Percentiles rank a stretch among this genome's conserved stretches.
These are phyloP conservation scores for Hirtodrosophila alboralis DNA, from an alignment of 2,888 invertebrate genomes.

Conservation along the genomic window DNA sequence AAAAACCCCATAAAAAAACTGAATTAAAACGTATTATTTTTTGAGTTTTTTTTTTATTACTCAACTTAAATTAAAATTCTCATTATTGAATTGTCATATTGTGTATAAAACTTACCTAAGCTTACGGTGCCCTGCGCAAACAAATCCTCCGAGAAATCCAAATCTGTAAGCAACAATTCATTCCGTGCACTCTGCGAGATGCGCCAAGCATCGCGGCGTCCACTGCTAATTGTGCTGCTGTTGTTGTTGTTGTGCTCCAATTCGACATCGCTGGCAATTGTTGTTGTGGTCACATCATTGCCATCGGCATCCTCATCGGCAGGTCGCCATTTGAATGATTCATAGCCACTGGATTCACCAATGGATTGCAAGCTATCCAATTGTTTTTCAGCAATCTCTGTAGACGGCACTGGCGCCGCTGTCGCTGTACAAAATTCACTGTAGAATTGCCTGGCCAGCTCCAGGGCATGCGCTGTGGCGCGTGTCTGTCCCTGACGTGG, in stretches of 20 bases:
- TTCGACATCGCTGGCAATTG: constrained; percentile 67
- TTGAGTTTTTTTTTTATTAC: not conserved
- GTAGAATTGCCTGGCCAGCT: constrained; percentile 83
- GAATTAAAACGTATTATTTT: no score
- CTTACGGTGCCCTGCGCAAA: constrained; percentile 84
- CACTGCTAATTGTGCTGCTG: constrained; percentile 45
- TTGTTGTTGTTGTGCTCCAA: constrained; percentile 58
- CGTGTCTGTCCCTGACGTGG: constrained; percentile 66
- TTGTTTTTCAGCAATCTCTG: constrained; percentile 80
- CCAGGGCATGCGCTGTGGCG: constrained; percentile 74
- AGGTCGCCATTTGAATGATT: constrained; percentile 87
- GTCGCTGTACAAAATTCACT: constrained; percentile 72
- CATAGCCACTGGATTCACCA: constrained; percentile 90
- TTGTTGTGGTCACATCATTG: constrained; percentile 49
- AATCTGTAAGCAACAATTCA: constrained; percentile 81
- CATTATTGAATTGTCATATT: no score
- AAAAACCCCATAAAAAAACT: no score
- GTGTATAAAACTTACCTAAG: constrained; percentile 73
- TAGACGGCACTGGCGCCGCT: constrained; percentile 21
- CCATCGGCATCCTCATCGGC: constrained; percentile 85
- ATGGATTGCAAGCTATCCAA: constrained; percentile 88
- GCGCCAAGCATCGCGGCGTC: constrained; percentile 79
- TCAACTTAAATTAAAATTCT: no score
- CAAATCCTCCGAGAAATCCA: constrained; percentile 84
- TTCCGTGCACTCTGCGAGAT: constrained; percentile 78